These are phyloP conservation scores for Chloebia gouldiae DNA, from an alignment of 2,113 vertebrate species.

Conservation along the genomic window DNA sequence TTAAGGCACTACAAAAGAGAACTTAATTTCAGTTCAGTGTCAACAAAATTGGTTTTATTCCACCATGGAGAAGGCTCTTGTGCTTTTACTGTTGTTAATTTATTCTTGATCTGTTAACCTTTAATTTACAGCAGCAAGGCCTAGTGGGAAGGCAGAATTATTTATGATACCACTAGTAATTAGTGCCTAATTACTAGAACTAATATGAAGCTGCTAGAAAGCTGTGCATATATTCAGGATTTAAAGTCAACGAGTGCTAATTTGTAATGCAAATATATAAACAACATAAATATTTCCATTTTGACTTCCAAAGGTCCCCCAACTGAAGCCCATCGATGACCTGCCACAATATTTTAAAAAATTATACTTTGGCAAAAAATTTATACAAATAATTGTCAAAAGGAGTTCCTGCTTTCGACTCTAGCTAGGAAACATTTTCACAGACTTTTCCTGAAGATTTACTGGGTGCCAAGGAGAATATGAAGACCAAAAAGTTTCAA, in stretches of 20 bases:
- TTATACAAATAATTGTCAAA: neutral
- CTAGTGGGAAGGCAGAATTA: neutral
- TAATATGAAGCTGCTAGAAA: neutral
- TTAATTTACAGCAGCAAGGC: neutral
- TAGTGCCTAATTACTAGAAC: neutral
- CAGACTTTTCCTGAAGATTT: neutral
- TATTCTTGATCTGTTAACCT: neutral
- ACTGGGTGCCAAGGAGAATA: neutral
- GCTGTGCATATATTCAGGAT: neutral
- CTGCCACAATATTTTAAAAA: neutral
- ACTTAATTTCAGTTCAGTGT: neutral
- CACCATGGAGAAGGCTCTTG: neutral
- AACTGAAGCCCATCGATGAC: neutral
- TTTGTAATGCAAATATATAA: neutral
- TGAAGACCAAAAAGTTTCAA: neutral
- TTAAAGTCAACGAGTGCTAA: neutral
- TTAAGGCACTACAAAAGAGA: neutral
- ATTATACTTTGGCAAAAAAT: neutral
- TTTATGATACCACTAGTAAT: neutral
- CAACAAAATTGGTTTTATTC: neutral
- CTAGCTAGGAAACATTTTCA: neutral
- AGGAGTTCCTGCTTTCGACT: neutral
- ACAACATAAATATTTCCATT: neutral
- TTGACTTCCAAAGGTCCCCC: neutral
- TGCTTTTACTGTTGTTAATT: neutral